Conservation (phyloP, 2,888 invertebrate species). For the Nephrotoma guestfalica region DNA sequence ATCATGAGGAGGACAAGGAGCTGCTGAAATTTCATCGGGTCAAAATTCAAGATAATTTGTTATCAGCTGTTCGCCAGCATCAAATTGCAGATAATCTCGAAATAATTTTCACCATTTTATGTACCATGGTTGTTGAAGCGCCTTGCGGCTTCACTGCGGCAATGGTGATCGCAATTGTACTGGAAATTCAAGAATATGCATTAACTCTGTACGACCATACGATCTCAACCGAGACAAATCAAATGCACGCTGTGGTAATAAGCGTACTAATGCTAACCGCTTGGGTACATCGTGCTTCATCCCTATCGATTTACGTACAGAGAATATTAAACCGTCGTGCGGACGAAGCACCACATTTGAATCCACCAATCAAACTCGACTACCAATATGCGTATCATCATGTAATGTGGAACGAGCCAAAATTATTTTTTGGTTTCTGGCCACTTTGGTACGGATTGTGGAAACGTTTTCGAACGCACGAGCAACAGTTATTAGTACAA, state of each 20-base stretch:
- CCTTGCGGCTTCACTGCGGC: constrained; percentile 47
- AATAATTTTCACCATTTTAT: constrained; percentile 38
- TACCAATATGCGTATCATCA: constrained; percentile 41
- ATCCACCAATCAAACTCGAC: constrained; percentile 40
- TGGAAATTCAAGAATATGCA: constrained; percentile 44
- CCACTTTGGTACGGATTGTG: constrained; percentile 47
- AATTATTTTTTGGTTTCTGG: constrained; percentile 50
- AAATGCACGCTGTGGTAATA: constrained; percentile 43
- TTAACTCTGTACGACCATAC: constrained; percentile 27
- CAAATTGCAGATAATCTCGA: constrained; percentile 35
- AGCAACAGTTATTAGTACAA: background rate
- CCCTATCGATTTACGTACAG: constrained; percentile 42
- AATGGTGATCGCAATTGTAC: constrained; percentile 38
- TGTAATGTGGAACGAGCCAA: constrained; percentile 43
- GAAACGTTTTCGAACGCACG: constrained; percentile 38
- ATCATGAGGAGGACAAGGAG: constrained; percentile 16
- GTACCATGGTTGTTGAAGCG: constrained; percentile 40
- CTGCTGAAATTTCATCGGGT: background rate
- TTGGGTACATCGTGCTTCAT: constrained; percentile 42
- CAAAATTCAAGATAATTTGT: constrained; percentile 13
- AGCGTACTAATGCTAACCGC: constrained; percentile 45
- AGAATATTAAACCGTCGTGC: constrained; percentile 41
- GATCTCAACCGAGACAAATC: constrained; percentile 28
- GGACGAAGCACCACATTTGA: constrained; percentile 45
- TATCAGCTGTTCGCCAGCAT: constrained; percentile 35